Evolutionary conservation across 2,797 vertebrate genomes (phyloP).

Genomic region (Silurus aristotelis): DNA sequence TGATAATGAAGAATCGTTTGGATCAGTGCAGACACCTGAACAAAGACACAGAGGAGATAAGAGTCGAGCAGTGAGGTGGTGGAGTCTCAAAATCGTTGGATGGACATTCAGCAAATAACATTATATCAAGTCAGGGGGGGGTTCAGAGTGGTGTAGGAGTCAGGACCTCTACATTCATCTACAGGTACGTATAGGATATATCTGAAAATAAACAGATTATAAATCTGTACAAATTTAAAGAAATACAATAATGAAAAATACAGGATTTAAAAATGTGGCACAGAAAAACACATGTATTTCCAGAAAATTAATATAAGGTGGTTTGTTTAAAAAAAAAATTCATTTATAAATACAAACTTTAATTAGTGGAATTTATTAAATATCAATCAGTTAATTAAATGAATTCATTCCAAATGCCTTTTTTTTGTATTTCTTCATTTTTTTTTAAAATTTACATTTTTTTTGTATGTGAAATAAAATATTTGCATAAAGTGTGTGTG

Average conservation of each 20-base stretch:
- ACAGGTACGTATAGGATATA: too few relatives aligned
- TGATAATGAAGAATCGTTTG: not conserved
- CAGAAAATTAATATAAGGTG: not conserved
- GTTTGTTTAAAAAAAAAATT: not conserved
- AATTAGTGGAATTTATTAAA: too few relatives aligned
- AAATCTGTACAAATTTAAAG: not conserved
- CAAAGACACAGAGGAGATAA: not conserved
- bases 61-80: not conserved
- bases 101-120: not conserved
- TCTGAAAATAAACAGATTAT: not conserved
- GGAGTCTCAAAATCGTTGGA: not conserved
- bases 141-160: not conserved
- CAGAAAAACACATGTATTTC: not conserved
- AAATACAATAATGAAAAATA: not conserved
- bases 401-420: not conserved
- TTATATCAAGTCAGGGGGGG: too few relatives aligned
- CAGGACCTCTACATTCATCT: not conserved
- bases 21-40: slow-evolving; percentile 7
- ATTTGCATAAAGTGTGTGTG: not conserved
- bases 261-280: not conserved
- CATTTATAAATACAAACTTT: not conserved
- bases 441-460: not conserved
- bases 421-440: not conserved
- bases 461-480: not conserved
- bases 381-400: too few relatives aligned